Base-by-base conservation (phyloP, 2,888 invertebrate species). In the Megalurothrips usitatus region DNA sequence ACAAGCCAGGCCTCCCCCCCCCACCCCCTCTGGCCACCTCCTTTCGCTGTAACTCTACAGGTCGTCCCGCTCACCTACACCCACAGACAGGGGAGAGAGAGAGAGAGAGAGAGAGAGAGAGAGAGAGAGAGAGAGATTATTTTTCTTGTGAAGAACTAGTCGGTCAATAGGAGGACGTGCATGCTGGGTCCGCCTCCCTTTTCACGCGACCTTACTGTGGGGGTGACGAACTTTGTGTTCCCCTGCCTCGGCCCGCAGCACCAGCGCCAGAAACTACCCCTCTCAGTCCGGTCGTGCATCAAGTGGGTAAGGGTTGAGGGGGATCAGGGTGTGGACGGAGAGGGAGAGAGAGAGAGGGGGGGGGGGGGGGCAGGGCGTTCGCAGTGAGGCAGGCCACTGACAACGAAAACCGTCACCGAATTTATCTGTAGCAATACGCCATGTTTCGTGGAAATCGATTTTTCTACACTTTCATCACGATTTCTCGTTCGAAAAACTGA, bases 231-330 rank as follows among this genome's bases (percentile, higher is more conserved):
- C 23, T 75, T 75, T 75, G 9, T n/a, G 68, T 75, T 26, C 68
- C 68, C n/a, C 26, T 75, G n/a, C n/a, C n/a, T n/a, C n/a, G n/a
- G n/a, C n/a, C n/a, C 26, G 68, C 68, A n/a, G 68, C 68, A 75
- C 26, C 68, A 75, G 68, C 68, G 68, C 23, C 26, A n/a, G n/a
- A 75, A 75, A 75, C 68, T 75, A 75, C 68, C 58, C 58, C 58
- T 14, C 58, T 26, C 68, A 19, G n/a, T 23, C 68, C 68, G n/a
- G n/a, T 23, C n/a, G 68, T 26, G 11, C 68, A 23, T 11, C 68
- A 75, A 75, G 68, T 75, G 68, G 68, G 58, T 43, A 43, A 43
- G 34, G 17, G 58, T 17, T 11, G 68, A 23, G 23, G 68, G 23
- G 68, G 63, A 10, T 23, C n/a, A 23, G 14, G 58, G 14, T n/a